phyloP scores from a whole-genome alignment of 2,888 invertebrate species.

The Adineta ricciae region DNA sequence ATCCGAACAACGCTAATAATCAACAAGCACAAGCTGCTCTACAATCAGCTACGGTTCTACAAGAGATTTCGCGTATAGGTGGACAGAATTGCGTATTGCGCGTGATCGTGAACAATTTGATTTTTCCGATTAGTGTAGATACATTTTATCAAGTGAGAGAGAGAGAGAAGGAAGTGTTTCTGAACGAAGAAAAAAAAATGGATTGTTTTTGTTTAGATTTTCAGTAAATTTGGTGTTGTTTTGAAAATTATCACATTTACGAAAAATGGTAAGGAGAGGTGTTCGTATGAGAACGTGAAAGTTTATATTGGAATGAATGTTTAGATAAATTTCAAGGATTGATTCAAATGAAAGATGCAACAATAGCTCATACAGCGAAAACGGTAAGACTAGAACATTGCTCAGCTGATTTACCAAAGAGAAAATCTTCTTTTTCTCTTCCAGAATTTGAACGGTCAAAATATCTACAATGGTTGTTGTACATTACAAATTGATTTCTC shows the following conservation, averaged over 20 bases:
- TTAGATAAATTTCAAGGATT: slow-evolving; percentile 86
- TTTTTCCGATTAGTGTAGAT: slow-evolving; percentile 93
- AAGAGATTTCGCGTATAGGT: slow-evolving; percentile 26
- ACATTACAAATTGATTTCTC: slow-evolving; percentile 97
- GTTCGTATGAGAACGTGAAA: too few species aligned
- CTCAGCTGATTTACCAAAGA: not conserved
- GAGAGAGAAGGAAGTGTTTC: not conserved
- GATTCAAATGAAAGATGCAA: slow-evolving; percentile 93
- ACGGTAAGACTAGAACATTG: slow-evolving; percentile 57
- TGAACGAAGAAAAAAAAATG: too few species aligned
- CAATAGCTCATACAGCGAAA: slow-evolving; percentile 93
- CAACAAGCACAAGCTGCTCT: slow-evolving; percentile 31
- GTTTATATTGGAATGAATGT: not conserved
- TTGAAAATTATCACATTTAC: slow-evolving; percentile 99
- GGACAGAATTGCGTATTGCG: slow-evolving; percentile 67
- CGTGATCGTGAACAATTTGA: slow-evolving; percentile 95
- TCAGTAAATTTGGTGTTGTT: slow-evolving; percentile 95
- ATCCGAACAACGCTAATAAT: slow-evolving; percentile 53
- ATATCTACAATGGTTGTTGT: slow-evolving; percentile 98
- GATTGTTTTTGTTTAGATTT: slow-evolving; percentile 60
- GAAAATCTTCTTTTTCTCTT: slow-evolving; percentile 30
- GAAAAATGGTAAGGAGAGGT: slow-evolving; percentile 61
- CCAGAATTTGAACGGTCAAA: slow-evolving; percentile 86
- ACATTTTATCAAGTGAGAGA: slow-evolving; percentile 64
- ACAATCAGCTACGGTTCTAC: slow-evolving; percentile 26